These are phyloP conservation scores for Coelopa pilipes DNA, from an alignment of 2,888 invertebrate species.

Conservation along the genomic window DNA sequence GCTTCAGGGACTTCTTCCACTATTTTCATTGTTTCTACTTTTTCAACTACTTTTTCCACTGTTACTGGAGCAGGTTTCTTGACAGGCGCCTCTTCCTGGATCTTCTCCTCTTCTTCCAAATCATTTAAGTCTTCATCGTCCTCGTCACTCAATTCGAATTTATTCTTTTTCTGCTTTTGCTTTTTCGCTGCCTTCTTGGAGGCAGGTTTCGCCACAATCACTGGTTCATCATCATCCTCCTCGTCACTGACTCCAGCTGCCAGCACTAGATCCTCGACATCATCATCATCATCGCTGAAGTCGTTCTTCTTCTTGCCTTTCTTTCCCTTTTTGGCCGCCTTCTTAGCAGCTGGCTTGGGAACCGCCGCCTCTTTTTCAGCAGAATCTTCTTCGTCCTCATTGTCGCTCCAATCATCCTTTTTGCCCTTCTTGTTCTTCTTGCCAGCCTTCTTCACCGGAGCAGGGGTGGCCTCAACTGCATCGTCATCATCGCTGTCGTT, in stretches of 20 bases:
- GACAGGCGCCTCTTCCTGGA: neutral
- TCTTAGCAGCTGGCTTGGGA: constrained; percentile 43
- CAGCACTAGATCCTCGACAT: constrained; percentile 43
- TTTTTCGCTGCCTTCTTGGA: constrained; percentile 62
- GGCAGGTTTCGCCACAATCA: constrained; percentile 49
- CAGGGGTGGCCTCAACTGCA: constrained; percentile 34
- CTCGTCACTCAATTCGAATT: constrained; percentile 49
- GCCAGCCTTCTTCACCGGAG: constrained; percentile 43
- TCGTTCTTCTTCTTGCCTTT: constrained; percentile 44
- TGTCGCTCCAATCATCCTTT: constrained; percentile 26
- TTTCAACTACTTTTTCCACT: constrained; percentile 23
- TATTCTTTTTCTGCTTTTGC: constrained; percentile 52
- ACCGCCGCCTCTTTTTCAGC: constrained; percentile 20
- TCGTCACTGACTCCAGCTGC: constrained; percentile 4
- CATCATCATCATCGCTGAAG: constrained; percentile 55
- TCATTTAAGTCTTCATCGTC: constrained; percentile 54
- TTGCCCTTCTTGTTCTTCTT: constrained; percentile 42
- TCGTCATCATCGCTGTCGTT: constrained; percentile 43
- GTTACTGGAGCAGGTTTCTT: constrained; percentile 24
- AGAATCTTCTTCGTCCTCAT: constrained; percentile 41
- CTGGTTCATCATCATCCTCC: constrained; percentile 44
- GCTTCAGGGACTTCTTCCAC: constrained; percentile 13
- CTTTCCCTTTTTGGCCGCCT: constrained; percentile 63
- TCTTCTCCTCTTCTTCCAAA: constrained; percentile 52
- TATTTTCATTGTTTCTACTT: constrained; percentile 40